These are phyloP conservation scores for Etheostoma cragini DNA, from an alignment of 2,113 vertebrate genomes.

Conservation along the genomic window DNA sequence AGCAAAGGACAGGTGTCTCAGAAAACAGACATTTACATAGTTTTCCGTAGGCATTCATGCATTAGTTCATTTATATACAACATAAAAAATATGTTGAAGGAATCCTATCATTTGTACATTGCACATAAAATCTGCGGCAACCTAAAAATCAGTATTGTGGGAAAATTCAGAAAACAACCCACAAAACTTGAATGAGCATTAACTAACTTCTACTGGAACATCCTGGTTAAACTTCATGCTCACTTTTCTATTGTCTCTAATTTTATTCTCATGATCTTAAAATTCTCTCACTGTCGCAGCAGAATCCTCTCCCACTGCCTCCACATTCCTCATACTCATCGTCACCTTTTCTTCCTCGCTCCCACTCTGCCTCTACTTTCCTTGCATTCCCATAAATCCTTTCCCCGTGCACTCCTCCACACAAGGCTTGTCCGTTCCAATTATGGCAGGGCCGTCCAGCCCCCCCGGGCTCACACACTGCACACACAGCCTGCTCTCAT, in stretches of 20 bases:
- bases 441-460: conserved; percentile 62
- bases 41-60: not conserved
- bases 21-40: conserved; percentile 43
- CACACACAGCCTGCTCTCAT: conserved; percentile 76
- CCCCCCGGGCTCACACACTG: conserved; percentile 63
- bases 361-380: conserved; percentile 59
- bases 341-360: conserved; percentile 71
- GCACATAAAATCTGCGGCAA: not conserved
- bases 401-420: conserved; percentile 70
- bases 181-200: not conserved
- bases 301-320: conserved; percentile 62
- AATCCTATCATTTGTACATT: not conserved
- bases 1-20: conserved; percentile 72
- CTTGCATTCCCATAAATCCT: conserved; percentile 76
- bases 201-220: conserved; percentile 52
- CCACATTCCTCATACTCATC: conserved; percentile 66
- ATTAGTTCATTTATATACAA: not conserved
- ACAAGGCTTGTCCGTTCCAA: conserved; percentile 85
- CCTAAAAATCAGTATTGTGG: not conserved
- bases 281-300: conserved; percentile 29
- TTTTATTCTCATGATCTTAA: conserved; percentile 61
- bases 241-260: conserved; percentile 36
- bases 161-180: conserved; percentile 1
- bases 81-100: not conserved
- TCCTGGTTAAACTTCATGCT: conserved; percentile 9